phyloP scores from a whole-genome alignment of 37 sponge, comb jelly and placozoan species.

The Halichondria panicea region DNA sequence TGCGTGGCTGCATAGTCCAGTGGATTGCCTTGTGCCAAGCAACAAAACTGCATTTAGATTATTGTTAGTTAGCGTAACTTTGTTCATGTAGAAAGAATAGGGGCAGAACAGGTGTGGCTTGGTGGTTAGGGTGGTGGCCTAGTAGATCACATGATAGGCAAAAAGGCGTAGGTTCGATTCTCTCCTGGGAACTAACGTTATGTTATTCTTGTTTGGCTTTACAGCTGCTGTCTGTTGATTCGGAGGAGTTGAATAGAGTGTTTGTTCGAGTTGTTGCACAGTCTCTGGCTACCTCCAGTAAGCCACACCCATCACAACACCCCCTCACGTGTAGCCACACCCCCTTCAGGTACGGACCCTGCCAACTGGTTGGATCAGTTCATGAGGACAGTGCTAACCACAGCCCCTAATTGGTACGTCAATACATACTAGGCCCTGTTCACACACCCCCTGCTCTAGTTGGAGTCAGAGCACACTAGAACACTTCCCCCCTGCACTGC shows the following conservation, averaged over 20 bases:
- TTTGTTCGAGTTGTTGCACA: constrained; percentile 77
- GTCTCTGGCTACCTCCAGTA: constrained; percentile 72
- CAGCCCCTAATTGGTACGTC: constrained; percentile 60
- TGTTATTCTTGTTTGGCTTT: too few relatives aligned
- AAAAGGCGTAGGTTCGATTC: too few relatives aligned
- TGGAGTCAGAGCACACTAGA: constrained; percentile 53
- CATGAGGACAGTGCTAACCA: constrained; percentile 44
- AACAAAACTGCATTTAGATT: background rate
- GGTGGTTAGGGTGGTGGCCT: too few relatives aligned
- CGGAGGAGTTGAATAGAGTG: constrained; percentile 81
- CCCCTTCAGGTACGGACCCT: constrained; percentile 41
- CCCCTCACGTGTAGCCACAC: background rate
- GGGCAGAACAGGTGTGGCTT: too few relatives aligned
- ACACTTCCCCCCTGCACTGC: constrained; percentile 52
- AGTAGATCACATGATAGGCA: too few relatives aligned
- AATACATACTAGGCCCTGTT: background rate
- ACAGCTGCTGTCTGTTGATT: constrained; percentile 67
- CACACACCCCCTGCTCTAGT: constrained; percentile 3
- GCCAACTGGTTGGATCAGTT: constrained; percentile 72
- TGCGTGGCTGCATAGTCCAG: too few relatives aligned
- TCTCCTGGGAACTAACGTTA: too few relatives aligned
- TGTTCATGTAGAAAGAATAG: too few relatives aligned
- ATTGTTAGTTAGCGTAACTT: too few relatives aligned
- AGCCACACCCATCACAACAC: too few relatives aligned
- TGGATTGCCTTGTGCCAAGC: background rate